Conservation (phyloP, 2,797 vertebrate genomes). For the Holocentrus rufus region DNA sequence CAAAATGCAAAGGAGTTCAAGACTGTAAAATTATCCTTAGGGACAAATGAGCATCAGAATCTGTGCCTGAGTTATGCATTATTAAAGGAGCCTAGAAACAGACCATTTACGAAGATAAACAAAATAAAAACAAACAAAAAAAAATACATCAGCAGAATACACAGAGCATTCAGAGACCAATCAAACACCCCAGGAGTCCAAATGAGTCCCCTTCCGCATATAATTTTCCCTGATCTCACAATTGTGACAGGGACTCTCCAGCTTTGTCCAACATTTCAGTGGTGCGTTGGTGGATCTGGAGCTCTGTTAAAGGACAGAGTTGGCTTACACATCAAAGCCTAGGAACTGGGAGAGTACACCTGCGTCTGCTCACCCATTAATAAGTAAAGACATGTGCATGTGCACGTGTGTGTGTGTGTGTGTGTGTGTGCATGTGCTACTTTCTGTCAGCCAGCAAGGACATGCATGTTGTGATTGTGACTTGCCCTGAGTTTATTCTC, state of each 20-base stretch:
- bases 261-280: conserved; percentile 28
- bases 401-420: neutral
- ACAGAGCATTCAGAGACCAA: neutral
- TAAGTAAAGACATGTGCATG: neutral
- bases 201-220: neutral
- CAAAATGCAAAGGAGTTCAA: too few species aligned
- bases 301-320: conserved; percentile 23
- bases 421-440: neutral
- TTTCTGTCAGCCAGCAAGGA: neutral
- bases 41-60: too few species aligned
- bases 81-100: neutral
- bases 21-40: too few species aligned
- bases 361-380: conserved; percentile 12
- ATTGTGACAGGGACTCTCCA: conserved; percentile 33
- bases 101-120: too few species aligned
- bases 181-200: neutral
- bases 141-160: neutral
- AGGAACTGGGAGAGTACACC: conserved; percentile 18
- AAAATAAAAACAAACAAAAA: too few species aligned
- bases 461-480: neutral
- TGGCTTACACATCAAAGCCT: conserved; percentile 22
- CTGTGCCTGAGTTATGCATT: neutral
- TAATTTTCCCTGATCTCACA: conserved; percentile 17
- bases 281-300: conserved; percentile 39
- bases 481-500: conserved; percentile 3